These are phyloP conservation scores for Astyanax mexicanus DNA, from an alignment of 2,797 vertebrate genomes.

Conservation along the genomic window DNA sequence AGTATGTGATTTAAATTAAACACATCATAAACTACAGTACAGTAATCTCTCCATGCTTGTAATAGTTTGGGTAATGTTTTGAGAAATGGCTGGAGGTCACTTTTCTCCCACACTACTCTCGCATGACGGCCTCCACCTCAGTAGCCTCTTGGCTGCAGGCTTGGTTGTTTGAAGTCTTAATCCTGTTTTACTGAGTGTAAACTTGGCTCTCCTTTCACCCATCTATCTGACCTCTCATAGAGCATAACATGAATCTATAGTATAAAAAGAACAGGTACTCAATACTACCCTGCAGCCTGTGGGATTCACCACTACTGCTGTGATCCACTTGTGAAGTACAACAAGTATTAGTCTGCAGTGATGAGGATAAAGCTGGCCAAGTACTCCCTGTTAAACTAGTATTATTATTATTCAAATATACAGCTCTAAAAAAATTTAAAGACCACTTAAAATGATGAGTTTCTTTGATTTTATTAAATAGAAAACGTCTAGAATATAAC, in stretches of 20 bases:
- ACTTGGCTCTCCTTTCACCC: slow-evolving; percentile 9
- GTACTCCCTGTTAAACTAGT: too few species aligned
- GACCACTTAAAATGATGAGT: too few species aligned
- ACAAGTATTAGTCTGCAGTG: neutral
- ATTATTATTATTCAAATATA: too few species aligned
- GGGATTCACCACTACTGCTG: neutral
- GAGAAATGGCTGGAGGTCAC: neutral
- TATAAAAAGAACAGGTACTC: slow-evolving; percentile 33
- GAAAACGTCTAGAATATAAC: too few species aligned
- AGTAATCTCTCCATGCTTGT: too few species aligned
- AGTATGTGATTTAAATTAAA: too few species aligned
- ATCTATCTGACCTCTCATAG: slow-evolving; percentile 4
- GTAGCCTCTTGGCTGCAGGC: neutral
- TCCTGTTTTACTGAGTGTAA: slow-evolving; percentile 10
- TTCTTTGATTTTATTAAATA: too few species aligned
- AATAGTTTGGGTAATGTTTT: neutral
- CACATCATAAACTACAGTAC: too few species aligned
- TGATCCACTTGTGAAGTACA: slow-evolving; percentile 28
- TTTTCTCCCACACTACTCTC: neutral
- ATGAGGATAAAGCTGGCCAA: too few species aligned
- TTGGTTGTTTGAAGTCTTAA: slow-evolving; percentile 42
- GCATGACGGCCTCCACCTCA: neutral
- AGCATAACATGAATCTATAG: neutral
- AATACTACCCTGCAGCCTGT: neutral
- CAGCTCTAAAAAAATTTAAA: too few species aligned